Percentiles rank a stretch among this genome's conserved stretches.
These are phyloP conservation scores for Chymomyza fuscimana DNA, from an alignment of 2,888 invertebrate species.

Conservation along the genomic window DNA sequence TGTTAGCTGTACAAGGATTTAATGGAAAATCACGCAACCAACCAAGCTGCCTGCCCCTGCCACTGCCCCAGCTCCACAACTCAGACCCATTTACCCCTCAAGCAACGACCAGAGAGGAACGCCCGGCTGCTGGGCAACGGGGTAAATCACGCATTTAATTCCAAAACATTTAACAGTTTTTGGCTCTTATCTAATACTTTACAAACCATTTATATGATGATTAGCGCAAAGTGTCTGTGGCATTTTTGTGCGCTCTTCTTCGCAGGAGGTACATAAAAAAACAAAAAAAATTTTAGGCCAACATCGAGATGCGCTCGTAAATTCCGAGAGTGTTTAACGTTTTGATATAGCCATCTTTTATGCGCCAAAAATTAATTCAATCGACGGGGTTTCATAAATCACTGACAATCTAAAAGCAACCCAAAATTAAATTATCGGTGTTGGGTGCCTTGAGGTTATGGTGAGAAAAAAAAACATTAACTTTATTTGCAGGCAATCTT, in stretches of 20 bases:
- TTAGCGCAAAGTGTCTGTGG: constrained; percentile 69
- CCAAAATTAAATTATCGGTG: background rate
- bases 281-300: background rate
- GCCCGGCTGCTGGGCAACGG: constrained; percentile 48
- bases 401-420: background rate
- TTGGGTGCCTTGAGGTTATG: background rate
- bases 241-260: background rate
- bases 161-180: constrained; percentile 77
- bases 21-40: constrained; percentile 61
- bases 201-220: constrained; percentile 78
- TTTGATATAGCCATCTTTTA: background rate
- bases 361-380: background rate
- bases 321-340: background rate
- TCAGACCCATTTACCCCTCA: background rate
- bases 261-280: background rate
- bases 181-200: constrained; percentile 75
- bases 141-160: constrained; percentile 77
- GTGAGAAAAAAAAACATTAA: too few species aligned
- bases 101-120: constrained; percentile 1
- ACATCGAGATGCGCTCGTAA: background rate
- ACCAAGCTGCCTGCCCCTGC: constrained; percentile 32
- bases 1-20: constrained; percentile 72
- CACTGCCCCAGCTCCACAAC: background rate
- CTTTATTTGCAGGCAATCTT: too few species aligned
- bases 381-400: background rate